Evolutionary conservation across 2,113 vertebrate species (phyloP).

Genomic region (Ptychochromis oligacanthus): DNA sequence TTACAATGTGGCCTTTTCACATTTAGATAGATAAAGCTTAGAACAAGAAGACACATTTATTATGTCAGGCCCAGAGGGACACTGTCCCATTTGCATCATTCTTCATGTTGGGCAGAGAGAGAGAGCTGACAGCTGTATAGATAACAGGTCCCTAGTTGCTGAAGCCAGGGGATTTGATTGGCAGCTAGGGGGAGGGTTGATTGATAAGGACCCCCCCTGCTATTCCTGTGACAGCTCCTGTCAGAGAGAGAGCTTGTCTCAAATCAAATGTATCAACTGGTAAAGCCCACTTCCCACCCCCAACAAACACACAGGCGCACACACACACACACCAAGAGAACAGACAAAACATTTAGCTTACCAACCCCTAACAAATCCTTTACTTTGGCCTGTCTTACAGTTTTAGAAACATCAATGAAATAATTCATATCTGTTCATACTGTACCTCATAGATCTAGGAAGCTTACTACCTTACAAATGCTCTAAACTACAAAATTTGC

Average conservation of each 20-base stretch:
- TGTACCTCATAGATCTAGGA: not conserved
- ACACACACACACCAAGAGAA: slow-evolving; percentile 30
- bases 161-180: slow-evolving; percentile 67
- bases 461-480: no score
- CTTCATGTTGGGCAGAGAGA: slow-evolving; percentile 10
- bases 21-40: not conserved
- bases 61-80: not conserved
- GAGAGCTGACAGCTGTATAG: slow-evolving; percentile 82
- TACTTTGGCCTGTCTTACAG: not conserved
- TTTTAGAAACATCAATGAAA: not conserved
- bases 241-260: slow-evolving; percentile 73
- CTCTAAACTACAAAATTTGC: not conserved
- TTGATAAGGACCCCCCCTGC: slow-evolving; percentile 87
- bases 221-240: slow-evolving; percentile 82
- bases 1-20: not conserved
- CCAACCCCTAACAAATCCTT: not conserved
- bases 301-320: slow-evolving; percentile 33
- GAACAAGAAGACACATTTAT: slow-evolving; percentile 7
- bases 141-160: slow-evolving; percentile 75
- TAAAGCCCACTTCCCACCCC: slow-evolving; percentile 57
- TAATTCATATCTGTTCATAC: not conserved
- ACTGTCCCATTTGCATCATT: not conserved
- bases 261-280: slow-evolving; percentile 81
- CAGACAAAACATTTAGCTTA: slow-evolving; percentile 6
- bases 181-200: slow-evolving; percentile 71